Evolutionary conservation across 2,113 vertebrate species (phyloP).

Genomic region (Tupaia tana): DNA sequence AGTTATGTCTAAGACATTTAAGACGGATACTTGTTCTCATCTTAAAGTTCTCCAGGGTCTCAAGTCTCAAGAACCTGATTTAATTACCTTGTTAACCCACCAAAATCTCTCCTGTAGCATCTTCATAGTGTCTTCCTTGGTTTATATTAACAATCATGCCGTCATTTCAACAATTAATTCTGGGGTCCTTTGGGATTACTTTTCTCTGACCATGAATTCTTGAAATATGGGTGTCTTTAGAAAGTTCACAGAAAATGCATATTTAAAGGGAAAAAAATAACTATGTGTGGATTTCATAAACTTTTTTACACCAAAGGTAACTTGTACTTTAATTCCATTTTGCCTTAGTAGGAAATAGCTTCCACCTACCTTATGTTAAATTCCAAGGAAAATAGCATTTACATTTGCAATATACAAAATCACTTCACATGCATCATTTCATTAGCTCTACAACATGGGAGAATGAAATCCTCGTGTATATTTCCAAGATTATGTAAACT

Average conservation of each 20-base stretch:
- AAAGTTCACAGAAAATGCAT: too few species aligned
- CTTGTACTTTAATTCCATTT: too few species aligned
- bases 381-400: background rate
- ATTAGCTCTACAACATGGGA: background rate
- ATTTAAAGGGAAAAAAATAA: too few species aligned
- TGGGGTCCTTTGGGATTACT: background rate
- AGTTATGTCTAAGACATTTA: background rate
- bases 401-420: background rate
- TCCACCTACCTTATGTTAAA: background rate
- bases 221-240: background rate
- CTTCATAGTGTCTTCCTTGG: background rate
- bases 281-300: too few species aligned
- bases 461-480: background rate
- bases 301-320: too few species aligned
- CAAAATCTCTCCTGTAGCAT: background rate
- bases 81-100: background rate
- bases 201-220: background rate
- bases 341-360: background rate
- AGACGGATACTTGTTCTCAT: background rate
- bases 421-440: background rate
- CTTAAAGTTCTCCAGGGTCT: background rate
- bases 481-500: background rate
- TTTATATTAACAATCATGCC: background rate
- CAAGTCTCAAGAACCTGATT: background rate
- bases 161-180: background rate